A percentile compares a stretch with the other conserved stretches of the same genome.
phyloP scores from a whole-genome alignment of 2,797 vertebrate species.

The Sebastiscus tertius region DNA sequence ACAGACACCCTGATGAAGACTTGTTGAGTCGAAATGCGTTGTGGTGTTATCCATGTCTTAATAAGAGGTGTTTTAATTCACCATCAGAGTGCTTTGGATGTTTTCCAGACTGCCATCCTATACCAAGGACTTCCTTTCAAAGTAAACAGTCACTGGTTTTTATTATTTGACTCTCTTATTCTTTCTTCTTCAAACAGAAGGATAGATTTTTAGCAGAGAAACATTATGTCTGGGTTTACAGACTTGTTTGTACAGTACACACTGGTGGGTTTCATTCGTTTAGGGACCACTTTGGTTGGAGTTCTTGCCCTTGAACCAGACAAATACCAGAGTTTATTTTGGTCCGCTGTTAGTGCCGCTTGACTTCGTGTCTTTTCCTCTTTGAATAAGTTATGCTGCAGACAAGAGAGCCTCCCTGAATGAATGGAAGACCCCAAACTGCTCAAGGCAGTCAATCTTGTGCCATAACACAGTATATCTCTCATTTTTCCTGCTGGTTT shows the following conservation, averaged over 20 bases:
- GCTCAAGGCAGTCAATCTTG: background rate
- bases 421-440: background rate
- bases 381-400: constrained; percentile 50
- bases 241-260: constrained; percentile 4
- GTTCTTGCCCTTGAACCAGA: constrained; percentile 18
- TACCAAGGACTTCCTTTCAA: no score
- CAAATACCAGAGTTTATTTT: constrained; percentile 75
- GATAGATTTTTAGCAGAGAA: background rate
- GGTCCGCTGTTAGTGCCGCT: constrained; percentile 56
- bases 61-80: no score
- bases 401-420: constrained; percentile 7
- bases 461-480: constrained; percentile 2
- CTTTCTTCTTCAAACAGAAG: background rate
- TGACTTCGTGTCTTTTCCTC: constrained; percentile 41
- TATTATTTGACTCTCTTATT: background rate
- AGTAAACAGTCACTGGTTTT: no score
- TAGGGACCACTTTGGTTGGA: constrained; percentile 12
- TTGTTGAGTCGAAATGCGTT: no score
- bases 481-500: background rate
- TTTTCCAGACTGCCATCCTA: no score
- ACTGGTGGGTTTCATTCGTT: background rate
- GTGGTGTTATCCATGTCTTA: no score
- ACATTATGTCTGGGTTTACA: constrained; percentile 15
- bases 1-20: no score
- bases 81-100: no score